Base-by-base conservation (phyloP, 2,113 vertebrate genomes). In the Apeltes quadracus region DNA sequence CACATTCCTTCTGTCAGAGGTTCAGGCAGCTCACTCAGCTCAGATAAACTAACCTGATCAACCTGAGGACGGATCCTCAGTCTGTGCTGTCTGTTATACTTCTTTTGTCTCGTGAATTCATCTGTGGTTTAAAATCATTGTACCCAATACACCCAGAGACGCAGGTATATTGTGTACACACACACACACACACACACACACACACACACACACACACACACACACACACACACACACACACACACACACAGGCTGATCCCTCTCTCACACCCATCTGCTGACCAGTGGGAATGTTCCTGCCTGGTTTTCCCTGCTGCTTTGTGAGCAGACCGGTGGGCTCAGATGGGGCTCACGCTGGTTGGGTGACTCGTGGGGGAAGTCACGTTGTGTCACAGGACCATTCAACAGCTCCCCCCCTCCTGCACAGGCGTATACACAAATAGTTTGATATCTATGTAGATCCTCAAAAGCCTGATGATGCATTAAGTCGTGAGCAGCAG, bases 191-290 rank as follows among this genome's bases (percentile, higher is more conserved):
- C 11, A 57, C 2, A 27, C 36, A 51, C 3, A 63, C 29, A 25
- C 39, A 48, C 41, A 76, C 39, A 65, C 29, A 2, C 29, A 2
- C 29, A 29, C 29, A 29, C 39, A 59, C 41, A 50, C 14, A 41
- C 22, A 69, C 18, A 65, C n/a, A 34, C 48, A 22, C 48, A 44
- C 57, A 75, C 48, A 61, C 11, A 57, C 2, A 27, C 36, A 51
- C 3, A 63, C 29, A 25, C 39, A 48, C 41, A 76, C 39, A 65
- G 7, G 14, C 56, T 91, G 91, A 92, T 87, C 87, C 89, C 84
- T 78, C 76, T 84, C 87, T 92, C 78, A 83, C 75, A 73, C 79
- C 66, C 65, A 66, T 89, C 73, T 91, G 93, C 92, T 92, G 92
- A 94, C 89, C 92, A 81, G 62, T 83, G 84, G 83, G 69, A 92